These are phyloP conservation scores for Bucorvus abyssinicus DNA, from an alignment of 2,797 vertebrate genomes.

Conservation along the genomic window DNA sequence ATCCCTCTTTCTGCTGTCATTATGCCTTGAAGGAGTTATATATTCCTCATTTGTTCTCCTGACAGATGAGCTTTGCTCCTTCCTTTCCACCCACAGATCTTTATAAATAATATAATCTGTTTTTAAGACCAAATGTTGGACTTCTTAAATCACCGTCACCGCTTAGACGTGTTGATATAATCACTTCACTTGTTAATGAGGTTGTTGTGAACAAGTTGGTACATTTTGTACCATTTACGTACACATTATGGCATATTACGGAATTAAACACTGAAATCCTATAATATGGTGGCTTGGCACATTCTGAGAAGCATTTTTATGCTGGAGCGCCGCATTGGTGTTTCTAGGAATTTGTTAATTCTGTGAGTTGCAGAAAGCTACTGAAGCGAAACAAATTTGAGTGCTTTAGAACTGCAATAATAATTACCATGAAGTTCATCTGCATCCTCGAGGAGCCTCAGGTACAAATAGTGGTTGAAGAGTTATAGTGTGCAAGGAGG, in stretches of 20 bases:
- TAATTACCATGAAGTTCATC: not conserved
- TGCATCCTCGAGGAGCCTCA: not conserved
- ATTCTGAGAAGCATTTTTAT: not conserved
- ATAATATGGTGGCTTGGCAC: not conserved
- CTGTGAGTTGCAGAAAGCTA: not conserved
- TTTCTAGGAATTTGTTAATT: not conserved
- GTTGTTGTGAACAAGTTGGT: conserved; percentile 9
- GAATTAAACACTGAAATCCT: conserved; percentile 45
- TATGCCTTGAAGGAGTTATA: conserved; percentile 14
- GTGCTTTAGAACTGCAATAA: not conserved
- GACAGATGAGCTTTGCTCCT: conserved; percentile 48
- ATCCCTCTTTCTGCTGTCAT: conserved; percentile 32
- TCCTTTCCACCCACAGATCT: conserved; percentile 57
- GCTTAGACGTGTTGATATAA: conserved; percentile 9
- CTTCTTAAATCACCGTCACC: not conserved
- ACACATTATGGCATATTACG: not conserved
- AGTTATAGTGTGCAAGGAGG: not conserved
- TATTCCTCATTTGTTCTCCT: conserved; percentile 31
- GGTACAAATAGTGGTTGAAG: not conserved
- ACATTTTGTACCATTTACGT: conserved; percentile 28
- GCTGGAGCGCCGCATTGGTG: not conserved
- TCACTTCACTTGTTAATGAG: conserved; percentile 6
- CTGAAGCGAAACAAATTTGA: not conserved
- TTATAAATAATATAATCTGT: conserved; percentile 55
- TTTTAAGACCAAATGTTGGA: conserved; percentile 61